Conservation (phyloP, 2,888 invertebrate species). For the Athetis lepigone region DNA sequence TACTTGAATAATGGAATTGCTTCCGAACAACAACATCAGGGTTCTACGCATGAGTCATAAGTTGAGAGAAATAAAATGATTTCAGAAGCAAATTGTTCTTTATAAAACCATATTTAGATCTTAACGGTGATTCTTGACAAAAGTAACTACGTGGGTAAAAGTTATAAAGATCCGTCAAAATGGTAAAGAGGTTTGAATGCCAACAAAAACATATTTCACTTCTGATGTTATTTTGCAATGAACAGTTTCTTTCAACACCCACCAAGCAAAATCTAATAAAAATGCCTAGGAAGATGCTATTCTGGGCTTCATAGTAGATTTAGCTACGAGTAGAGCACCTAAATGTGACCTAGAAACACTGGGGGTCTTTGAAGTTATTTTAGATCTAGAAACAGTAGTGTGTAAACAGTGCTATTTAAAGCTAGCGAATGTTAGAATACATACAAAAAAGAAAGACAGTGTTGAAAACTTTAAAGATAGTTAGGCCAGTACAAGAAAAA, state of each 20-base stretch:
- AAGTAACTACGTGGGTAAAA: neutral
- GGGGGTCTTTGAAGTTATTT: slow-evolving; percentile 49
- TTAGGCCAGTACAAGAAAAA: neutral
- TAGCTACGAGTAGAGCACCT: slow-evolving; percentile 37
- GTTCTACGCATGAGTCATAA: neutral
- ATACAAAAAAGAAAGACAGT: neutral
- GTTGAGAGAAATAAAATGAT: neutral
- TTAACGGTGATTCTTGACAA: neutral
- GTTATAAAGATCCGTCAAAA: neutral
- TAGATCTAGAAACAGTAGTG: slow-evolving; percentile 7
- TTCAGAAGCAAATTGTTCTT: neutral
- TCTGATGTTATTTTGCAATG: slow-evolving; percentile 23
- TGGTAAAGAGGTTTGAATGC: neutral
- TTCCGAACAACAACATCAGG: slow-evolving; percentile 4
- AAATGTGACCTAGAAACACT: slow-evolving; percentile 49
- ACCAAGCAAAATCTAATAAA: slow-evolving; percentile 32
- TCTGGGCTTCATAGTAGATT: slow-evolving; percentile 38
- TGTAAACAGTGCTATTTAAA: too few species aligned
- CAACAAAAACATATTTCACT: neutral
- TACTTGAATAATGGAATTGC: slow-evolving; percentile 29
- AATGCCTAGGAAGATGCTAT: slow-evolving; percentile 38
- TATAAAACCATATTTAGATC: neutral
- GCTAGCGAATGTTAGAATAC: neutral
- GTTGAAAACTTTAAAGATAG: neutral
- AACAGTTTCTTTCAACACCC: slow-evolving; percentile 26